Base-by-base conservation (phyloP, 2,113 vertebrate species). In the Ptilorrhoa leucosticta region DNA sequence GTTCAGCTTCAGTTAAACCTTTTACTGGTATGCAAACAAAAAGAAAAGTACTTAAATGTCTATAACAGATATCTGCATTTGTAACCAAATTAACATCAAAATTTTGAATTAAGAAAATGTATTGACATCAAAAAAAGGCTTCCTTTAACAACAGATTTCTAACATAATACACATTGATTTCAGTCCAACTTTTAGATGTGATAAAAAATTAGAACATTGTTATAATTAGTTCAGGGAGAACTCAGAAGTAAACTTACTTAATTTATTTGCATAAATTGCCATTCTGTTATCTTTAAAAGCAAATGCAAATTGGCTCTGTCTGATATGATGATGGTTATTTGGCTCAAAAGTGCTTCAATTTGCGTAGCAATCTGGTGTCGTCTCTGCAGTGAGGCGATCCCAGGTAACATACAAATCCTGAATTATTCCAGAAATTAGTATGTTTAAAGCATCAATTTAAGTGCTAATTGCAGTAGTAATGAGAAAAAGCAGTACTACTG, bases 401-500 rank as follows among this genome's bases (percentile, higher is more conserved):
- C 98, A 98, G 98, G 98, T 98, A 98, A 98, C 98, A 98, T 98
- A 98, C 98, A 98, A 98, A 99, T 98, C 98, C 98, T 98, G 98
- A 98, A 99, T 99, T 99, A 99, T 98, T 98, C 98, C 98, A 98
- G 98, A 98, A 98, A 98, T 98, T 98, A 99, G 98, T 98, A 98
- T 99, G 98, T 99, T 99, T 99, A 98, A 98, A 98, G 98, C 99
- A 99, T 98, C 99, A 98, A 98, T 99, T 98, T 99, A 99, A 99
- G 99, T 99, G 99, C 98, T 99, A 99, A 99, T 99, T 99, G 99
- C 98, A 98, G 98, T 98, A 98, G 98, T 99, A 99, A 99, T 99
- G 99, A 99, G 99, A 99, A 98, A 98, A 98, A 99, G 98, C 98
- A 97, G 98, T 98, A 98, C 97, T 93, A 98, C 98, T 97, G 97